Evolutionary conservation across 2,888 invertebrate genomes (phyloP).

Genomic region (Linnaemya vulpina): DNA sequence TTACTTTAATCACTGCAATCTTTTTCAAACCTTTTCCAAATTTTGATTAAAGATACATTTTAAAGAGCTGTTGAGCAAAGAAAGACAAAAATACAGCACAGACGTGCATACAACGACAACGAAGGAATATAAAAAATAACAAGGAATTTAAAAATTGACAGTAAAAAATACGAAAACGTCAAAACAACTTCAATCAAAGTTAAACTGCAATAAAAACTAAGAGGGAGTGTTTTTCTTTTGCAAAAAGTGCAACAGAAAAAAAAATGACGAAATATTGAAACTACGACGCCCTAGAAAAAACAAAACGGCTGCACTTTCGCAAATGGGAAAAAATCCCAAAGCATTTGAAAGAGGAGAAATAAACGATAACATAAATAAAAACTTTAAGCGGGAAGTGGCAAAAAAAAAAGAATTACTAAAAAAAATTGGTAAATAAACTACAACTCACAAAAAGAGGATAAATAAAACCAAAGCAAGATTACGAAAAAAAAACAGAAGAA

Average conservation of each 20-base stretch:
- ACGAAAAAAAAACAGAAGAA: background rate
- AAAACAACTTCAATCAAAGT: conserved; percentile 72
- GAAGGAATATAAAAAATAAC: conserved; percentile 56
- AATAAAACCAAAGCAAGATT: background rate
- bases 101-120: conserved; percentile 12
- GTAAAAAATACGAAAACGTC: conserved; percentile 70
- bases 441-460: conserved; percentile 9
- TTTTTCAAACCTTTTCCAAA: conserved; percentile 26
- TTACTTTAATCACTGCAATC: conserved; percentile 32
- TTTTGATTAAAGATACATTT: conserved; percentile 50
- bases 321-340: conserved; percentile 53
- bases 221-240: conserved; percentile 38
- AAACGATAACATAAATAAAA: conserved; percentile 47
- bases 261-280: conserved; percentile 8
- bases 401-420: background rate
- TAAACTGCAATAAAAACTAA: conserved; percentile 68
- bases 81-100: conserved; percentile 22
- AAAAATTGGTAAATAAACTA: conserved; percentile 24
- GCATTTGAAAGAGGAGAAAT: conserved; percentile 12
- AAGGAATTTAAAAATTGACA: conserved; percentile 67
- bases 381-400: conserved; percentile 33
- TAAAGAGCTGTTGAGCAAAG: conserved; percentile 38
- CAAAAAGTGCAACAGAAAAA: conserved; percentile 26
- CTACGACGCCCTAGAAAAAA: conserved; percentile 40
- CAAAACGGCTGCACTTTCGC: conserved; percentile 35